Evolutionary conservation across 2,888 invertebrate genomes (phyloP), one percentile per base, ranked within the genome.

Genomic region (Erebia aethiops): DNA sequence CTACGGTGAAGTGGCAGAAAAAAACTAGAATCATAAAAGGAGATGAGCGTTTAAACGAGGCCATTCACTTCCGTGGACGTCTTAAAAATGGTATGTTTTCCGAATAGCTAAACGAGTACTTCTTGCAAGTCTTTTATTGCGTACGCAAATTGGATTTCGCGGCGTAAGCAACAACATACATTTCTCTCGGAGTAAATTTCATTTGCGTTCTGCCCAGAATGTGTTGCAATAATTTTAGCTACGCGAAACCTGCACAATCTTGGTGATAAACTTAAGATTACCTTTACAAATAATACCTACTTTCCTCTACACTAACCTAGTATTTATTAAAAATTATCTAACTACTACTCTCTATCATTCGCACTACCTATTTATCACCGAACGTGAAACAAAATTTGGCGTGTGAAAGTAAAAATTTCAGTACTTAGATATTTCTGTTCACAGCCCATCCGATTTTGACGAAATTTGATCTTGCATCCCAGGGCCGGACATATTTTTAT

Each of bases 61-160:
- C 57, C 46, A 68, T 67, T 69, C 43, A 61, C 58, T 26, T 70
- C 69, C 46, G 56, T 65, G 68, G 72, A 69, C 67, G 65, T 68
- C 70, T 67, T 62, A 66, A 70, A 54, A 74, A 70, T 71, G 26
- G 65, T 65, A 52, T 71, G 70, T 74, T 70, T 67, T 65, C 58
- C 16, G 18, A 61, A 26, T 52, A 58, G 26, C 67, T 74, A 68
- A 70, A 65, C 64, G 51, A 60, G 72, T 70, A 62, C 18, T 72
- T 57, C 58, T n/a, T 60, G 67, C 69, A 83, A 79, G 82, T 77
- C 84, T 87, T 88, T 87, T 87, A 88, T 86, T 87, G 83, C 85
- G 80, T 77, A 77, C 75, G 82, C 79, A 87, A 89, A 89, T 90
- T 89, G 85, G 82, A 88, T 88, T 88, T 78, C 79, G 73, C 78